A percentile compares a stretch with the other conserved stretches of the same genome.
Conservation (phyloP, 2,797 vertebrate species). For the Premnoplex brunnescens region DNA sequence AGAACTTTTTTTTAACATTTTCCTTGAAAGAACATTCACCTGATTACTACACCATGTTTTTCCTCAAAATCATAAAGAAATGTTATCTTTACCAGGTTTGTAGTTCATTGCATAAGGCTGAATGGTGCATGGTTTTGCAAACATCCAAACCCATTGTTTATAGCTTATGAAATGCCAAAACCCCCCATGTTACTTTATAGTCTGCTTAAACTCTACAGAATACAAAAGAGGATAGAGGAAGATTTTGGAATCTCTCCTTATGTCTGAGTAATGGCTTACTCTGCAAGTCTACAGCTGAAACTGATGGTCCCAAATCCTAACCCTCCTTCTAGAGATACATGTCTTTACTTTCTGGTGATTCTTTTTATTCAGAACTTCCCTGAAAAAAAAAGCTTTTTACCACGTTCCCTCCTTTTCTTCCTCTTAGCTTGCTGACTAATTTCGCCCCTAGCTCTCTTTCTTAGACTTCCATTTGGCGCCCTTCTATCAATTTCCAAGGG, state of each 20-base stretch:
- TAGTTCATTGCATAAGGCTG: not conserved
- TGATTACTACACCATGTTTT: not conserved
- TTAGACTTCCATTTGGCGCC: not conserved
- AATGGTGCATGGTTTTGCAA: conserved; percentile 22
- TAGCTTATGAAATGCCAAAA: not conserved
- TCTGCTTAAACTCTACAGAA: conserved; percentile 13
- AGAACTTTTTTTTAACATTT: not conserved
- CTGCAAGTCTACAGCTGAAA: not conserved
- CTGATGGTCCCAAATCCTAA: not conserved
- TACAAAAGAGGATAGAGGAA: not conserved
- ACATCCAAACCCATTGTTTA: not conserved
- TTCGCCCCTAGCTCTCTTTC: not conserved
- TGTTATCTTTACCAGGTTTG: conserved; percentile 33
- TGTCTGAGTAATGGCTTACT: not conserved
- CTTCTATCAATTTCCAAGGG: not conserved
- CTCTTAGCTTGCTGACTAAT: not conserved
- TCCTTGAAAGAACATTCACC: conserved; percentile 1
- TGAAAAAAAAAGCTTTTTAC: not conserved
- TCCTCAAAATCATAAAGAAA: not conserved
- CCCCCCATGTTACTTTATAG: not conserved
- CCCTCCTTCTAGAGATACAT: not conserved
- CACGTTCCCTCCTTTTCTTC: not conserved
- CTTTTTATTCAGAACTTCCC: not conserved
- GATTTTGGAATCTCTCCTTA: not conserved
- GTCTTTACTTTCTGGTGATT: not conserved